A percentile compares a stretch with the other conserved stretches of the same genome.
These are phyloP conservation scores for Anastrepha obliqua DNA, from an alignment of 1,140 invertebrate genomes.

Conservation along the genomic window DNA sequence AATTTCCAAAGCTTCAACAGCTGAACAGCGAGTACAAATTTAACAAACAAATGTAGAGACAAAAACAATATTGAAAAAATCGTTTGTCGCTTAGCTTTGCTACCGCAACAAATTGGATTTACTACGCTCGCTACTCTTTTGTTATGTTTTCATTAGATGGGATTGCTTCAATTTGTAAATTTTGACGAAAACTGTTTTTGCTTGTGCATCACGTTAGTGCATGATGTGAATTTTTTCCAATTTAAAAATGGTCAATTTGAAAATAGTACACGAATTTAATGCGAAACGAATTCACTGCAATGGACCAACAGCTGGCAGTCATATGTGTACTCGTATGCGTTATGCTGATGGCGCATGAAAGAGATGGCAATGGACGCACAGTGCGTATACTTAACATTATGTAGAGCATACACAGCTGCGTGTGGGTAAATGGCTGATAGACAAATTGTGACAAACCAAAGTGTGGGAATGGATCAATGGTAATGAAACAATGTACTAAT, in stretches of 20 bases:
- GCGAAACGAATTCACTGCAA: not conserved
- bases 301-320: not conserved
- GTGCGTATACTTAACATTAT: constrained; percentile 13
- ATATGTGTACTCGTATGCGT: not conserved
- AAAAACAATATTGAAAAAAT: not conserved
- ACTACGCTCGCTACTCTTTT: not conserved
- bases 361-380: not conserved
- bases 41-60: not conserved
- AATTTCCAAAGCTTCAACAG: not conserved
- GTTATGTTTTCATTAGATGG: not conserved
- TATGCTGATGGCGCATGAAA: not conserved
- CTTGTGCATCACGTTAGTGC: not conserved
- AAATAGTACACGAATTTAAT: not conserved
- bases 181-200: not conserved
- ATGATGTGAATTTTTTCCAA: not conserved
- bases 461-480: constrained; percentile 24
- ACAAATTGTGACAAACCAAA: constrained; percentile 8
- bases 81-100: not conserved
- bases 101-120: not conserved
- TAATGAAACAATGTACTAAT: not conserved
- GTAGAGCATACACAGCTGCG: not conserved
- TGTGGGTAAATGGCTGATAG: not conserved
- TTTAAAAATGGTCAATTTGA: not conserved
- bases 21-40: not conserved
- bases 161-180: not conserved